These are phyloP conservation scores for Epinotia brunnichana DNA, from an alignment of 2,888 invertebrate species.

Conservation along the genomic window DNA sequence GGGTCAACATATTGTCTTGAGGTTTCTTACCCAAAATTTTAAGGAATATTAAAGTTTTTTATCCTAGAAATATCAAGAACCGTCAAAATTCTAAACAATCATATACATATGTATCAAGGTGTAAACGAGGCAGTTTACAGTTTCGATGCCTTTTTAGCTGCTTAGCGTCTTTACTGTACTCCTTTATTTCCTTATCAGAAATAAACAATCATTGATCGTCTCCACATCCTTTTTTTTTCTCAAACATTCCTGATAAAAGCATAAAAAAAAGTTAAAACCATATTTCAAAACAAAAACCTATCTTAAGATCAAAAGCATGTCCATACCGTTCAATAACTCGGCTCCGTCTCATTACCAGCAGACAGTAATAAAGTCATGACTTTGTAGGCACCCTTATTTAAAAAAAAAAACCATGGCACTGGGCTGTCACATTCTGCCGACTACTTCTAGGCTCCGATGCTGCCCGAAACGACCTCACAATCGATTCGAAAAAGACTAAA, in stretches of 20 bases:
- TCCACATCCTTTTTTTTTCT: not conserved
- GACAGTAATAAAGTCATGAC: slow-evolving; percentile 60
- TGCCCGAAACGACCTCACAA: slow-evolving; percentile 66
- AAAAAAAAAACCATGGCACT: slow-evolving; percentile 62
- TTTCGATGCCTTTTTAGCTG: not conserved
- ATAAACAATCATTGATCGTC: too few relatives aligned
- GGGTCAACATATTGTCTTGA: too few relatives aligned
- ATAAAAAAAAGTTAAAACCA: not conserved
- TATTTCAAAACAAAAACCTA: slow-evolving; percentile 15
- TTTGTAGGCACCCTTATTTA: slow-evolving; percentile 58
- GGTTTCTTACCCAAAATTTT: too few relatives aligned
- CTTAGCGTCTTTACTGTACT: not conserved
- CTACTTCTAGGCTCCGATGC: slow-evolving; percentile 67
- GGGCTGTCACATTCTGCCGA: slow-evolving; percentile 62
- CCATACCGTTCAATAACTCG: slow-evolving; percentile 30
- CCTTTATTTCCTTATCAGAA: too few relatives aligned
- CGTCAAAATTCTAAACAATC: too few relatives aligned
- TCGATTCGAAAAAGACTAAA: slow-evolving; percentile 54
- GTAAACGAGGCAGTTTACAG: not conserved
- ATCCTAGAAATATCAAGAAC: too few relatives aligned
- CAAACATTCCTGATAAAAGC: not conserved
- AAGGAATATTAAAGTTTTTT: too few relatives aligned
- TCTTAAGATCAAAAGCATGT: slow-evolving; percentile 41
- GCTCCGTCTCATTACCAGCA: slow-evolving; percentile 47
- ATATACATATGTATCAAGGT: too few relatives aligned